These are phyloP conservation scores for Chrysodeixis includens DNA, from an alignment of 2,888 invertebrate species.

Conservation along the genomic window DNA sequence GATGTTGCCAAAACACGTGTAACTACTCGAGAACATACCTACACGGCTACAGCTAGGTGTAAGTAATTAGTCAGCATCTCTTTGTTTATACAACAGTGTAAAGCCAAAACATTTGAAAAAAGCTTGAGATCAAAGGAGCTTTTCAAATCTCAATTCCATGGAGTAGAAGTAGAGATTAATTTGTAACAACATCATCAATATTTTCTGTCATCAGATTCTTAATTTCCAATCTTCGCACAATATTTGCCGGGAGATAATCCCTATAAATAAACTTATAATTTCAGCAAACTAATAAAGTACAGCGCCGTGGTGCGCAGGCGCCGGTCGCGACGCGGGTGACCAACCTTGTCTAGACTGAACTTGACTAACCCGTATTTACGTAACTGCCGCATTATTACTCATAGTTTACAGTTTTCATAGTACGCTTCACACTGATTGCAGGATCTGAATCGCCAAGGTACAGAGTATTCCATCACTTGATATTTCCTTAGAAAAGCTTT, in stretches of 20 bases:
- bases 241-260: constrained; percentile 37
- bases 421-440: neutral
- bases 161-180: neutral
- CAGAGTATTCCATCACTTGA: neutral
- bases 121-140: neutral
- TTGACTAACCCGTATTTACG: constrained; percentile 64
- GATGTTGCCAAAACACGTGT: constrained; percentile 1
- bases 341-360: constrained; percentile 68
- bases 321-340: constrained; percentile 60
- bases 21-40: neutral
- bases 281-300: constrained; percentile 40
- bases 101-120: too few species aligned
- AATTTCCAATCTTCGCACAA: constrained; percentile 17
- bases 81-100: neutral
- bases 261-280: constrained; percentile 49
- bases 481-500: neutral
- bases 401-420: constrained; percentile 39
- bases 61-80: neutral
- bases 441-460: neutral
- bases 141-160: neutral
- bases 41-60: neutral
- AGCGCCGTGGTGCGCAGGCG: constrained; percentile 54
- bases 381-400: constrained; percentile 50
- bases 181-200: neutral
- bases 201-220: neutral